Conservation (phyloP, 2,888 invertebrate species). For the Silvanus unidentatus region DNA sequence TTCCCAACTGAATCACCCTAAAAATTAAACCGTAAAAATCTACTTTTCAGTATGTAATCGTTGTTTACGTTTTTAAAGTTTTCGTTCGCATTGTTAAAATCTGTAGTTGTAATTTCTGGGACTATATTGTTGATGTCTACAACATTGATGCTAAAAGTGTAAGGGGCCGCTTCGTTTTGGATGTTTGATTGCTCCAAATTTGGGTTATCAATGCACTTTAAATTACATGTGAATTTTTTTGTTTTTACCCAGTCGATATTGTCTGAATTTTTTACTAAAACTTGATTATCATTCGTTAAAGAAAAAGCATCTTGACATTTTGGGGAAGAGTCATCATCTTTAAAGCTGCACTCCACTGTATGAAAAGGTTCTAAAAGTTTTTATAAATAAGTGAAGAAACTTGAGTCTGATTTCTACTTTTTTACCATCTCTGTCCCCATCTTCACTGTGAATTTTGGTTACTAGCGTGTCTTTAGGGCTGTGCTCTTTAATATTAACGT, state of each 20-base stretch:
- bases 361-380: slow-evolving; percentile 48
- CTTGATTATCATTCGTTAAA: slow-evolving; percentile 15
- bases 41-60: not conserved
- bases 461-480: slow-evolving; percentile 44
- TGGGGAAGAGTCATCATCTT: slow-evolving; percentile 33
- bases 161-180: slow-evolving; percentile 22
- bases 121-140: slow-evolving; percentile 59
- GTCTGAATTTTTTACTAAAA: slow-evolving; percentile 12
- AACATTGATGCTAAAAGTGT: slow-evolving; percentile 48
- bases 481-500: slow-evolving; percentile 49
- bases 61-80: slow-evolving; percentile 9
- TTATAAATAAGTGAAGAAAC: not conserved
- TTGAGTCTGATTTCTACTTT: not conserved
- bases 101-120: slow-evolving; percentile 38
- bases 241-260: slow-evolving; percentile 22
- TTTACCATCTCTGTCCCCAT: slow-evolving; percentile 57
- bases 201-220: slow-evolving; percentile 26
- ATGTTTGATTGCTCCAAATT: slow-evolving; percentile 4
- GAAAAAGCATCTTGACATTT: slow-evolving; percentile 11
- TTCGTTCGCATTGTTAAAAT: slow-evolving; percentile 5
- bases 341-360: slow-evolving; percentile 51
- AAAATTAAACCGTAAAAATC: too few relatives aligned
- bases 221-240: slow-evolving; percentile 17
- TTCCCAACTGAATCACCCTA: slow-evolving; percentile 17
- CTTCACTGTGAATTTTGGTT: slow-evolving; percentile 44